Evolutionary conservation across 2,888 invertebrate species (phyloP).

Genomic region (Pachliopta kotzebuea): DNA sequence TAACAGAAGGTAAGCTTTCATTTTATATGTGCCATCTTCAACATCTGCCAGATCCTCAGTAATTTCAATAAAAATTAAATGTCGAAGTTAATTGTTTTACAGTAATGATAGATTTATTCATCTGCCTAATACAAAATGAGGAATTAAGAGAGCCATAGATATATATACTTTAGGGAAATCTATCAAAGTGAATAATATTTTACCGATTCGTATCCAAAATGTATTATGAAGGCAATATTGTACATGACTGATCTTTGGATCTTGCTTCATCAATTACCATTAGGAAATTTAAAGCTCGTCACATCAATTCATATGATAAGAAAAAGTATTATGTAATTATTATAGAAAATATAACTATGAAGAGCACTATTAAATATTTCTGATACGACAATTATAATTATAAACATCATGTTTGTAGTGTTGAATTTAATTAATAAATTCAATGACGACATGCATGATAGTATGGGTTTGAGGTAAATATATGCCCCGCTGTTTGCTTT

Average conservation of each 20-base stretch:
- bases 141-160: no score
- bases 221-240: no score
- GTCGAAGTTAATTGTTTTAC: background rate
- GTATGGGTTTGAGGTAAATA: background rate
- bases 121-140: no score
- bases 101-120: background rate
- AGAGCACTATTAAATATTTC: background rate
- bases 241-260: no score
- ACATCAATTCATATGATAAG: no score
- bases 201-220: no score
- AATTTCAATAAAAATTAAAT: background rate
- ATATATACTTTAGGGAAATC: no score
- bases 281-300: no score
- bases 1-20: slow-evolving; percentile 15
- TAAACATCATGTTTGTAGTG: background rate
- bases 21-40: background rate
- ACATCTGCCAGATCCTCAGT: background rate
- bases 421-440: background rate
- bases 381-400: background rate
- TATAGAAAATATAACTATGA: background rate
- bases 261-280: no score
- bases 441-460: background rate
- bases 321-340: no score
- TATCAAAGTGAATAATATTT: no score
- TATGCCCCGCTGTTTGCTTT: background rate